Conservation (phyloP, 2,113 vertebrate genomes). For the Numida meleagris region DNA sequence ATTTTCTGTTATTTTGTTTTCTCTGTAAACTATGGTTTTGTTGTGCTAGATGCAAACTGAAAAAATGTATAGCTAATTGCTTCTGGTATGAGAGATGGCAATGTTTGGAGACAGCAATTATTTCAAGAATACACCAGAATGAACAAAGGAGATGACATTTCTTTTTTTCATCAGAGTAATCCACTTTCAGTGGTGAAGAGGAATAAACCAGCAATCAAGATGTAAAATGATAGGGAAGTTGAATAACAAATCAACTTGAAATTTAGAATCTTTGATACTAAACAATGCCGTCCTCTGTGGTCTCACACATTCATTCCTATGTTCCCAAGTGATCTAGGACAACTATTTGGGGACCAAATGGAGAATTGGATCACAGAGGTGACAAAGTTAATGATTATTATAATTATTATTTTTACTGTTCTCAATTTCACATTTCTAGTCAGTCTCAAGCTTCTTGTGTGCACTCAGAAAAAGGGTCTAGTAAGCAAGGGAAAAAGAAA, state of each 20-base stretch:
- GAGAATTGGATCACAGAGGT: not conserved
- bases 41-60: not conserved
- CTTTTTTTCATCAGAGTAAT: not conserved
- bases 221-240: not conserved
- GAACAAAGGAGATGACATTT: not conserved
- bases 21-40: not conserved
- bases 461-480: not conserved
- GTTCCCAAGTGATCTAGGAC: not conserved
- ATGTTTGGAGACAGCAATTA: not conserved
- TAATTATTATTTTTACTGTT: not conserved
- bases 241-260: not conserved
- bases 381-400: not conserved
- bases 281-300: not conserved
- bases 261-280: not conserved
- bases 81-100: not conserved
- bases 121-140: not conserved
- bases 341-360: not conserved
- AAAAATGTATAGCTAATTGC: not conserved
- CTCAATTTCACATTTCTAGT: not conserved
- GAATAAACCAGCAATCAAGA: not conserved
- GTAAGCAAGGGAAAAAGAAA: not conserved
- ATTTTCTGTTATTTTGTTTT: not conserved
- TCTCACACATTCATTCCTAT: not conserved
- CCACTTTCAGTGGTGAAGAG: not conserved
- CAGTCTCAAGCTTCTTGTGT: not conserved